Evolutionary conservation across 2,888 invertebrate species (phyloP), one percentile per base, ranked within the genome.

Genomic region (Heliconius cydno): DNA sequence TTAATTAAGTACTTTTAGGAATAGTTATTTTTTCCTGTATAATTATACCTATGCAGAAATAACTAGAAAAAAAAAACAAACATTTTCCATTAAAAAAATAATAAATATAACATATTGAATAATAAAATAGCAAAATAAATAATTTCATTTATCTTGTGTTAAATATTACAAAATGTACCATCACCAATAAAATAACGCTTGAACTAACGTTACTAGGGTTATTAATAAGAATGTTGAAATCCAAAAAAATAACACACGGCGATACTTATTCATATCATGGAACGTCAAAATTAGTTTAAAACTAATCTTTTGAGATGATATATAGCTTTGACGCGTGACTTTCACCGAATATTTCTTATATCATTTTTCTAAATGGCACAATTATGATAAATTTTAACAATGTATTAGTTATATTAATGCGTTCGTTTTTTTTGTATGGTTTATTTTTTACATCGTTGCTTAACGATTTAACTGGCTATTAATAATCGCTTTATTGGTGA

Each of bases 251-350:
- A 82, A 78, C 81, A 65, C 19, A 28, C 63, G 9, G 19, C 65
- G 75, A 65, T 65, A 85, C 83, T 90, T 85, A 87, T 86, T 92
- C 91, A 91, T 85, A 60, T 10, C n/a, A 84, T 82, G 85, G 79
- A 86, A 89, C 90, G 91, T 91, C 92, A 90, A 88, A 90, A 84
- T 85, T 84, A 85, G 87, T 86, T 86, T 88, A 85, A 80, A 80
- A 81, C 82, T 90, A 90, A 91, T 91, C 91, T 86, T 86, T 89
- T 85, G 80, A 81, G 84, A 85, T 92, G 90, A 93, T 88, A 88
- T 92, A 92, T 92, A 82, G 84, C 81, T 88, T 88, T 88, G 68
- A 85, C 88, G 90, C 93, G 93, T 93, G 93, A 90, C 92, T 92
- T 89, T 90, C 82, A 80, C 84, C 83, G 86, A 86, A 90, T 88